phyloP scores from a whole-genome alignment of 2,888 invertebrate genomes.

The Dromius quadrimaculatus region DNA sequence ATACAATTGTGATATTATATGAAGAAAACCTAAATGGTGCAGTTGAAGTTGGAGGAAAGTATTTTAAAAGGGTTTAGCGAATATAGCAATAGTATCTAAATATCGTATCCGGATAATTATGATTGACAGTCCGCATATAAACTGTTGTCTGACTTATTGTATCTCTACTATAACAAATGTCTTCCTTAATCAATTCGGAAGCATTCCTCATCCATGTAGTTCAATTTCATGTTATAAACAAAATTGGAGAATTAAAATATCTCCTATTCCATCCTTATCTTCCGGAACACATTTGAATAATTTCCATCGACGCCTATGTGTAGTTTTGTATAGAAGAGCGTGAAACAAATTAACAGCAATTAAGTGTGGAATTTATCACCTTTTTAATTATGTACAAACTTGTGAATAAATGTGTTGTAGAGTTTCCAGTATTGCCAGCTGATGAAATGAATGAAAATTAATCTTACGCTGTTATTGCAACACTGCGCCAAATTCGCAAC shows the following conservation, averaged over 20 bases:
- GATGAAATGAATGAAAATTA: conserved; percentile 43
- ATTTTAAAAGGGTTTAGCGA: background rate
- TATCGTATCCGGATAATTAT: too few relatives aligned
- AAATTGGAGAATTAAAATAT: conserved; percentile 1
- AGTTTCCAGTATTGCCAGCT: conserved; percentile 48
- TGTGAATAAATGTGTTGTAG: conserved; percentile 39
- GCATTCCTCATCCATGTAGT: conserved; percentile 25
- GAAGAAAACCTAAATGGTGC: background rate
- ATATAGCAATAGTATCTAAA: background rate
- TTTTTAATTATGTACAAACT: conserved; percentile 47
- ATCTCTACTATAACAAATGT: too few relatives aligned
- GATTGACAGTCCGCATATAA: too few relatives aligned
- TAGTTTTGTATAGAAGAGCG: background rate
- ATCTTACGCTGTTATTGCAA: conserved; percentile 43
- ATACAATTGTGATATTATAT: conserved; percentile 6
- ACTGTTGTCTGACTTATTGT: too few relatives aligned
- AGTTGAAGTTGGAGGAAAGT: background rate
- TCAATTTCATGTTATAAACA: conserved; percentile 11
- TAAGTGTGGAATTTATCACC: conserved; percentile 47
- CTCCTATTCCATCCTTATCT: too few relatives aligned
- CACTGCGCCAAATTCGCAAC: conserved; percentile 37
- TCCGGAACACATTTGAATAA: too few relatives aligned
- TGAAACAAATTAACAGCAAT: conserved; percentile 47
- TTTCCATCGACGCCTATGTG: conserved; percentile 10
- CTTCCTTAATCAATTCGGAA: background rate